Evolutionary conservation across 1,140 invertebrate genomes (phyloP).

Genomic region (Diabrotica undecimpunctata): DNA sequence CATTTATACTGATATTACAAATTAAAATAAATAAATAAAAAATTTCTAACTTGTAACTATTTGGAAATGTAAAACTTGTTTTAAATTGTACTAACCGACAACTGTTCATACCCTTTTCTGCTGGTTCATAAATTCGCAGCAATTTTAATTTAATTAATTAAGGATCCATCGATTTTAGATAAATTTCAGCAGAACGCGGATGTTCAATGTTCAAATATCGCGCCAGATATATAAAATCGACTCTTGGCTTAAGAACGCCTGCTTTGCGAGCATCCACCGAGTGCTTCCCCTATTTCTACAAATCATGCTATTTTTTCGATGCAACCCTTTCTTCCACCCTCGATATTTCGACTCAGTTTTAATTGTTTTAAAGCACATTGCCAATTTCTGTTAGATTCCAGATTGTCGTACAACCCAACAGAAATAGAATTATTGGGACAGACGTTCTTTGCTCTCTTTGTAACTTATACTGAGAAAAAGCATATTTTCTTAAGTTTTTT

Average conservation of each 20-base stretch:
- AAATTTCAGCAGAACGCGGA: slow-evolving; percentile 18
- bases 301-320: slow-evolving; percentile 38
- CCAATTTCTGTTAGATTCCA: slow-evolving; percentile 34
- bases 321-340: slow-evolving; percentile 29
- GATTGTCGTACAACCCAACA: slow-evolving; percentile 8
- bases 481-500: no score
- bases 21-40: no score
- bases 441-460: no score
- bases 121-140: slow-evolving; percentile 19
- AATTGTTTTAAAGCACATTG: slow-evolving; percentile 42
- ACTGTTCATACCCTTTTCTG: slow-evolving; percentile 3
- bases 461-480: no score
- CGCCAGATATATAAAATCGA: slow-evolving; percentile 26
- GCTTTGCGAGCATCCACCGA: slow-evolving; percentile 3
- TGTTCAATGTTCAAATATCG: slow-evolving; percentile 23
- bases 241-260: slow-evolving; percentile 27
- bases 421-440: background rate
- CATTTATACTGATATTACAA: no score
- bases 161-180: slow-evolving; percentile 21
- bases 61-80: background rate
- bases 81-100: background rate
- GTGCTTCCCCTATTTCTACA: slow-evolving; percentile 32
- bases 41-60: no score
- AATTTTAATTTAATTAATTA: slow-evolving; percentile 25
- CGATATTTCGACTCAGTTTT: slow-evolving; percentile 26